Conservation (phyloP, 1,140 invertebrate genomes). For the Triops cancriformis region DNA sequence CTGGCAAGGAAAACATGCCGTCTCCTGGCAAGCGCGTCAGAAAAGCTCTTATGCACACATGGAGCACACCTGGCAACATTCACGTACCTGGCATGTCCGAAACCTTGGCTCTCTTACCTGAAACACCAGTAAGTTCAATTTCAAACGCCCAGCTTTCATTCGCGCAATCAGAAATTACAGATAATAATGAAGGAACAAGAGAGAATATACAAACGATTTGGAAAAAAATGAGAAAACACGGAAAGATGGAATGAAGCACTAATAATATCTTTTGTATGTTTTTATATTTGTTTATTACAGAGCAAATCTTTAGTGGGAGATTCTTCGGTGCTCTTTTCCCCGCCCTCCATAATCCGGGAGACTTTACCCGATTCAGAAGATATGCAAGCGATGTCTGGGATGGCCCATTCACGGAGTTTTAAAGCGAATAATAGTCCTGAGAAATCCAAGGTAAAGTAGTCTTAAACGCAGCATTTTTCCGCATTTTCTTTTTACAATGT, state of each 20-base stretch:
- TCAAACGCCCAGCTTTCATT: background rate
- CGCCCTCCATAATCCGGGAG: conserved; percentile 64
- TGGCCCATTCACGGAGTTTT: conserved; percentile 30
- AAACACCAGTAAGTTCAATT: conserved; percentile 61
- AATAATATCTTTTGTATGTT: background rate
- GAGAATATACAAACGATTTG: too few relatives aligned
- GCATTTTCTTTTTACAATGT: too few relatives aligned
- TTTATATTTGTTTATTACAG: conserved; percentile 43
- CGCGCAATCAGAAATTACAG: background rate
- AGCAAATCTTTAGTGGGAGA: conserved; percentile 74
- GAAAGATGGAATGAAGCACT: too few relatives aligned
- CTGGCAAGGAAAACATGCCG: conserved; percentile 54
- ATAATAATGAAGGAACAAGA: too few relatives aligned
- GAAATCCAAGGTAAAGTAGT: conserved; percentile 26
- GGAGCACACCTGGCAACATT: conserved; percentile 50
- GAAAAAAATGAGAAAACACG: too few relatives aligned
- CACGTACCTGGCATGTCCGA: conserved; percentile 41
- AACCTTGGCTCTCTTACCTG: conserved; percentile 53
- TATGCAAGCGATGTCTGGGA: conserved; percentile 37
- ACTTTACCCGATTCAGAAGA: conserved; percentile 41
- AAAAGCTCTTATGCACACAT: conserved; percentile 63
- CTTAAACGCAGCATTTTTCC: background rate
- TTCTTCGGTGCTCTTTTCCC: conserved; percentile 71
- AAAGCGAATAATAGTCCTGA: conserved; percentile 38
- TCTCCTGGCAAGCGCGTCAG: conserved; percentile 50